Evolutionary conservation across 2,888 invertebrate genomes (phyloP), one percentile per base, ranked within the genome.

Genomic region (Tenthredo livida): DNA sequence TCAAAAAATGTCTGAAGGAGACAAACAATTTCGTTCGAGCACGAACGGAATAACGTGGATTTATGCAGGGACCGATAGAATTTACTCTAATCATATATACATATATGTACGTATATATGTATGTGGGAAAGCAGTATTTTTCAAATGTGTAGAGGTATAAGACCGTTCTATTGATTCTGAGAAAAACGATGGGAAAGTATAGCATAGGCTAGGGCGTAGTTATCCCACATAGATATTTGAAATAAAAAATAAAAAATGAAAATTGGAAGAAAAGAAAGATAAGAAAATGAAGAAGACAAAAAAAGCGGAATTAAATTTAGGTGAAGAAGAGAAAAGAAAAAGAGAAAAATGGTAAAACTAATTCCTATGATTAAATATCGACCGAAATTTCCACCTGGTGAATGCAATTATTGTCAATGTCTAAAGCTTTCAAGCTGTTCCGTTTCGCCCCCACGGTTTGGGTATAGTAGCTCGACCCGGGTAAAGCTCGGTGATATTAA

Each of bases 341-440:
- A 21, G 21, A 50, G 33, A 17, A 15, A 10, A 47, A 75, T 1
- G 5, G 15, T 33, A 40, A 70, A 70, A 73, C 43, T 43, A 21
- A 25, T 43, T 73, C 43, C 29, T 40, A 33, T 77, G 77, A 77
- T 77, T 77, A 77, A 50, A 77, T 50, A 54, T 77, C 54, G 33
- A 77, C 17, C 17, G 21, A 77, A 77, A 25, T 50, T 77, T 77
- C 47, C 54, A 77, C 50, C 77, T 29, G 54, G 50, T 33, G 77
- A 77, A 77, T 77, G 54, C 33, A 77, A 77, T 77, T 50, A 77
- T 77, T 77, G 50, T 54, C 77, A 77, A 29, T 77, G 72, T 73
- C 72, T 73, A 15, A 43, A 54, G 54, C n/a, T 73, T 77, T 33
- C 50, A 21, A 29, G 33, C 29, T 25, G 54, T 17, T 54, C 50